These are phyloP conservation scores for Apistogramma diplotaenia DNA, from an alignment of 2,113 vertebrate genomes.

Conservation along the genomic window DNA sequence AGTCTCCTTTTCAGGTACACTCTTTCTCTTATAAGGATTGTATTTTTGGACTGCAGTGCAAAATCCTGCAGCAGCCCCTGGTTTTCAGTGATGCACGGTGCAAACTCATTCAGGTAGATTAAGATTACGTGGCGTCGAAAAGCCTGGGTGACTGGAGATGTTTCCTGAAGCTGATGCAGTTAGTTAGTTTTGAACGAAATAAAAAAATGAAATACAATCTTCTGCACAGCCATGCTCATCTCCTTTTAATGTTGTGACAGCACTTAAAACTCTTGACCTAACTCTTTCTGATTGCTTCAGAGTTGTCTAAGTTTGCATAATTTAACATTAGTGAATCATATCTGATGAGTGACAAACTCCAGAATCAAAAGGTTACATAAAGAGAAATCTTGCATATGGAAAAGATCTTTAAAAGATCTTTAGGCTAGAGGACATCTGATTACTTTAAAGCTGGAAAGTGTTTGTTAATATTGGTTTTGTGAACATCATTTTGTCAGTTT, in stretches of 20 bases:
- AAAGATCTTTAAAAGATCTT: neutral
- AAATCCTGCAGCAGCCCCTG: slow-evolving; percentile 11
- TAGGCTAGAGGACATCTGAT: neutral
- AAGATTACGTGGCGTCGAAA: neutral
- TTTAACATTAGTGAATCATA: neutral
- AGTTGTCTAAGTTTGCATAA: slow-evolving; percentile 10
- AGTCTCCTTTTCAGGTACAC: slow-evolving; percentile 42
- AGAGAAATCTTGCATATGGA: neutral
- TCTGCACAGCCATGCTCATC: slow-evolving; percentile 15
- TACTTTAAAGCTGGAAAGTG: neutral
- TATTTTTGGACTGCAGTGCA: neutral
- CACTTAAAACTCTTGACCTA: slow-evolving; percentile 24
- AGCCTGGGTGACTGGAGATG: slow-evolving; percentile 31
- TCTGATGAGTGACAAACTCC: neutral
- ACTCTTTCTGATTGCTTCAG: slow-evolving; percentile 11
- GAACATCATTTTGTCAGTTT: neutral
- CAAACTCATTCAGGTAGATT: slow-evolving; percentile 15
- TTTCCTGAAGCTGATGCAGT: slow-evolving; percentile 28
- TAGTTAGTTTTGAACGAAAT: neutral
- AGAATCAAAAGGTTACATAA: neutral
- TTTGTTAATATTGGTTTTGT: slow-evolving; percentile 5
- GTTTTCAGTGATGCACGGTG: slow-evolving; percentile 3
- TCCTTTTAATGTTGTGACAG: slow-evolving; percentile 18
- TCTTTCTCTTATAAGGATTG: neutral
- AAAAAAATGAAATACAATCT: neutral